Conservation (phyloP, 2,797 vertebrate genomes). For the Heteromormyrus szaboi region DNA sequence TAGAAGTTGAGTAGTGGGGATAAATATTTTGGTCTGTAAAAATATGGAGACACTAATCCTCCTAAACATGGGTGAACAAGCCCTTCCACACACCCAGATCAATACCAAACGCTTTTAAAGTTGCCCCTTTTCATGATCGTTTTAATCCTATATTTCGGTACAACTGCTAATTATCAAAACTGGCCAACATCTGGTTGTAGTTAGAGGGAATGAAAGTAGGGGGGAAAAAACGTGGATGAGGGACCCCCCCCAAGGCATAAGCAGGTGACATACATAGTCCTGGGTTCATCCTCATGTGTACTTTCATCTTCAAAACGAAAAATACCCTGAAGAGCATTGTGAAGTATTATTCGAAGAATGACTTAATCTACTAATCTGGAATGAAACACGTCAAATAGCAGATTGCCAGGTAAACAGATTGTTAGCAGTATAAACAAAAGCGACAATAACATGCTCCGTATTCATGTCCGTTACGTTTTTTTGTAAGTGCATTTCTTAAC, state of each 20-base stretch:
- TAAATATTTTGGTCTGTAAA: neutral
- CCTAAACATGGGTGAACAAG: neutral
- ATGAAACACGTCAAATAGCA: constrained; percentile 16
- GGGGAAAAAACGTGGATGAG: neutral
- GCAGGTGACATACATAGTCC: neutral
- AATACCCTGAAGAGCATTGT: neutral
- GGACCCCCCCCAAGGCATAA: neutral
- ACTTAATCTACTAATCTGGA: constrained; percentile 11
- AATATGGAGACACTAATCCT: neutral
- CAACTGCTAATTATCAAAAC: neutral
- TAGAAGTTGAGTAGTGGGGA: neutral
- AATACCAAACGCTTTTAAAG: neutral
- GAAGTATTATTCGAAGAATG: neutral
- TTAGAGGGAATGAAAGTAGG: neutral
- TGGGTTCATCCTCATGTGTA: neutral
- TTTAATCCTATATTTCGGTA: neutral
- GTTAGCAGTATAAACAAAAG: constrained; percentile 22
- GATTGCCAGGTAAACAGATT: neutral
- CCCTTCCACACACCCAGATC: neutral
- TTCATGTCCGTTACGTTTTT: constrained; percentile 25
- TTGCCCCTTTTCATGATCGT: neutral
- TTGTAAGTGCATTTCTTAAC: constrained; percentile 41
- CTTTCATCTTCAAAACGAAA: neutral
- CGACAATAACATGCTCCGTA: constrained; percentile 28
- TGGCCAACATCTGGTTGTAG: neutral